phyloP scores from a whole-genome alignment of 2,888 invertebrate genomes.

The Sarcophaga subvicina region DNA sequence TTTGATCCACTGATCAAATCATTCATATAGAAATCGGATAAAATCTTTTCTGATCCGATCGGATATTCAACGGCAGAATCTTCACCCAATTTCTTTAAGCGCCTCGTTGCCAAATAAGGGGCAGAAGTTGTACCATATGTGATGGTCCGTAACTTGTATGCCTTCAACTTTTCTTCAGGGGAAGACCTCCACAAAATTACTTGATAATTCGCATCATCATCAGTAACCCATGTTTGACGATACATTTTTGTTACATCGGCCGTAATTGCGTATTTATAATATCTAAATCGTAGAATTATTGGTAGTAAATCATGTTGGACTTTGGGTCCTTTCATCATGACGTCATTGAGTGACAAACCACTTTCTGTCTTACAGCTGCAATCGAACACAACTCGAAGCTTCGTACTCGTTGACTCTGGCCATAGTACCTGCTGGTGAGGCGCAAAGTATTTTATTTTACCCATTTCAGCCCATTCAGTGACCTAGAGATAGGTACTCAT shows the following conservation, averaged over 20 bases:
- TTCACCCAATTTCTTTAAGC: conserved; percentile 61
- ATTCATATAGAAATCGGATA: conserved; percentile 68
- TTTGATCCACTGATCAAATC: conserved; percentile 69
- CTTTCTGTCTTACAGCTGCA: conserved; percentile 56
- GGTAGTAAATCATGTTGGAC: conserved; percentile 62
- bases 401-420: conserved; percentile 57
- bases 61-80: conserved; percentile 57
- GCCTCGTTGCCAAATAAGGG: conserved; percentile 69
- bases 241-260: conserved; percentile 70
- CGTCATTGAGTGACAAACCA: conserved; percentile 64
- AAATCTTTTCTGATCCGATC: conserved; percentile 52
- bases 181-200: conserved; percentile 55
- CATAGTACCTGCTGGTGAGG: conserved; percentile 59
- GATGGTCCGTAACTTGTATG: conserved; percentile 46
- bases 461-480: conserved; percentile 53
- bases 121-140: conserved; percentile 31
- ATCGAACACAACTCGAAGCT: conserved; percentile 64
- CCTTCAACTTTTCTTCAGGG: conserved; percentile 24
- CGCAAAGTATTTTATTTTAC: conserved; percentile 36
- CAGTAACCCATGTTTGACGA: conserved; percentile 61
- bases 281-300: conserved; percentile 58
- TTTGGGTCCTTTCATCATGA: conserved; percentile 53
- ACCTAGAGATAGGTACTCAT: conserved; percentile 26
- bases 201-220: conserved; percentile 62
- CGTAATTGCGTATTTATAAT: conserved; percentile 52